phyloP scores from a whole-genome alignment of 2,113 vertebrate genomes.

The Willisornis vidua region DNA sequence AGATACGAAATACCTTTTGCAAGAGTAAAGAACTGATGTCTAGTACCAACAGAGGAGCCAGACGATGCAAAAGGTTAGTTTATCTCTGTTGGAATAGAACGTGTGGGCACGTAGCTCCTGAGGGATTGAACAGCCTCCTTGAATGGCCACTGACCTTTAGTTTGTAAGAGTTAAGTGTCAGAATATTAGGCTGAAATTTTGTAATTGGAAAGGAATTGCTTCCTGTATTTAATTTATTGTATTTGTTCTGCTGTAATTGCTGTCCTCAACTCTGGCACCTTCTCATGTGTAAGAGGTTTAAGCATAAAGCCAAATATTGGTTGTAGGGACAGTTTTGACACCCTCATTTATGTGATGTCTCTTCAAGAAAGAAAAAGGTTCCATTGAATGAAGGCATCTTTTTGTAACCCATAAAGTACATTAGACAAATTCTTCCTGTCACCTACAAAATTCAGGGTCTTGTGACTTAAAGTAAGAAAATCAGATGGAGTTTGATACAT shows the following conservation, averaged over 20 bases:
- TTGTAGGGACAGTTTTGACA: not conserved
- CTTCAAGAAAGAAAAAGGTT: not conserved
- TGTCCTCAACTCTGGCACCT: not conserved
- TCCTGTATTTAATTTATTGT: not conserved
- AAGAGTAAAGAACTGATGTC: not conserved
- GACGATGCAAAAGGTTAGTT: not conserved
- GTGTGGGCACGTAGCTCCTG: rapidly evolving
- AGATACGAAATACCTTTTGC: not conserved
- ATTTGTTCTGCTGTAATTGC: not conserved
- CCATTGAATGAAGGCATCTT: not conserved
- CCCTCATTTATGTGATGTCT: not conserved
- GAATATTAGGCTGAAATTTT: not conserved
- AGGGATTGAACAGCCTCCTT: not conserved
- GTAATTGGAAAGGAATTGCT: not conserved
- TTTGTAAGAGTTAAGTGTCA: not conserved
- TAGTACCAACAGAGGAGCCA: not conserved
- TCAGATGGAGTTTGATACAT: not conserved
- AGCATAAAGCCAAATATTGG: not conserved
- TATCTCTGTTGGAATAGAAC: not conserved
- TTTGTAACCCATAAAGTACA: not conserved
- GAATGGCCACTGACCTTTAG: not conserved
- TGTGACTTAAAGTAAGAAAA: not conserved
- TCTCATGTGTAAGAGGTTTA: not conserved
- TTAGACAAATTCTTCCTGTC: not conserved
- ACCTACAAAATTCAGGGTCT: not conserved